A percentile compares a stretch with the other conserved stretches of the same genome.
These are phyloP conservation scores for Henricia sp. DNA, from an alignment of 53 echinoderm and acorn worm genomes.

Conservation along the genomic window DNA sequence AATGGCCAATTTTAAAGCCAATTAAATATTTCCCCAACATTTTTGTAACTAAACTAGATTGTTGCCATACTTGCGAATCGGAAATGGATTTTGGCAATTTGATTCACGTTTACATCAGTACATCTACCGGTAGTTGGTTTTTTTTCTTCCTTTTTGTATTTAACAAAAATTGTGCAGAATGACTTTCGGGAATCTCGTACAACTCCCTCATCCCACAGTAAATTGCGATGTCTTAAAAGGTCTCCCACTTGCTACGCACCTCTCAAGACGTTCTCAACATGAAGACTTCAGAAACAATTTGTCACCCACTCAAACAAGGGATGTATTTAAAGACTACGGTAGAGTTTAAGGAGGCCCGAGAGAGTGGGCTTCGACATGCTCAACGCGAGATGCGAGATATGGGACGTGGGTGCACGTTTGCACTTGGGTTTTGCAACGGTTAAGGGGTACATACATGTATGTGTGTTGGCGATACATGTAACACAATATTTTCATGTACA, in stretches of 20 bases:
- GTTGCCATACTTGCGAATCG: too few relatives aligned
- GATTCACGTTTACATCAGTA: too few relatives aligned
- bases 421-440: background rate
- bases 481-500: background rate
- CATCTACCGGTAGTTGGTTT: too few relatives aligned
- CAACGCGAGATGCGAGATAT: constrained; percentile 16
- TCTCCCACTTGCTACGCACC: background rate
- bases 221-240: too few relatives aligned
- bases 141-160: too few relatives aligned
- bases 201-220: too few relatives aligned
- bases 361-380: constrained; percentile 21
- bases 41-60: too few relatives aligned
- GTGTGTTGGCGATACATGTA: background rate
- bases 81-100: too few relatives aligned
- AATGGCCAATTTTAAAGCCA: too few relatives aligned
- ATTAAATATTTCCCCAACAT: too few relatives aligned
- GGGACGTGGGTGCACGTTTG: constrained; percentile 12
- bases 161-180: too few relatives aligned
- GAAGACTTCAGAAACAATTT: background rate
- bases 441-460: background rate
- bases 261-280: background rate
- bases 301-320: background rate
- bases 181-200: too few relatives aligned
- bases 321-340: background rate
- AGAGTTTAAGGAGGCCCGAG: constrained; percentile 1